These are phyloP conservation scores for Callinectes sapidus DNA, from an alignment of 2,888 invertebrate species.

Conservation along the genomic window DNA sequence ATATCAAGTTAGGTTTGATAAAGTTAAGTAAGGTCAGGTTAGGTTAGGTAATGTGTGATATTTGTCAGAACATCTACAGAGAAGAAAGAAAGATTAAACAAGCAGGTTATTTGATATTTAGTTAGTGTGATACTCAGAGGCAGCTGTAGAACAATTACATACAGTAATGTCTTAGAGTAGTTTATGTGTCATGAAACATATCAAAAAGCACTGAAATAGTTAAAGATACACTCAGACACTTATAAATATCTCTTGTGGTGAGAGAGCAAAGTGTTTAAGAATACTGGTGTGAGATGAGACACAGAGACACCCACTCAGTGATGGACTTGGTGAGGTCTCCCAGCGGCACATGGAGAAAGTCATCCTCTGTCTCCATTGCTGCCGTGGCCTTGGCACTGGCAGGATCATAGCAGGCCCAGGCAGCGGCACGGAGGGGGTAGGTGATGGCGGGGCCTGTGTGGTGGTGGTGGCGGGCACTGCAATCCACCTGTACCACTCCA, in stretches of 20 bases:
- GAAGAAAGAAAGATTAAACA: background rate
- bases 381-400: background rate
- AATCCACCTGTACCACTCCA: conserved; percentile 72
- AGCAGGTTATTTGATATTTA: background rate
- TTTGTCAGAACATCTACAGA: background rate
- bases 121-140: background rate
- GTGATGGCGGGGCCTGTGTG: conserved; percentile 27
- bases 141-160: background rate
- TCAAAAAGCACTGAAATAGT: background rate
- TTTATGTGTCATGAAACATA: background rate
- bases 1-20: too few species aligned
- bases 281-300: too few species aligned
- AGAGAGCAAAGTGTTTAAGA: too few species aligned
- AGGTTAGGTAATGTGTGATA: too few species aligned
- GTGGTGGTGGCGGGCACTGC: conserved; percentile 37
- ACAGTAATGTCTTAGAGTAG: background rate
- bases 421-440: conserved; percentile 58
- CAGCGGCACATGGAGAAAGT: conserved; percentile 59
- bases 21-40: too few species aligned
- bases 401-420: conserved; percentile 64
- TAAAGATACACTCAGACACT: background rate
- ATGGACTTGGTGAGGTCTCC: conserved; percentile 67
- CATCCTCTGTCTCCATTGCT: conserved; percentile 40
- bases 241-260: too few species aligned
- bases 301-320: conserved; percentile 55